These are phyloP conservation scores for Cyclura pinguis DNA, from an alignment of 2,797 vertebrate species.

Conservation along the genomic window DNA sequence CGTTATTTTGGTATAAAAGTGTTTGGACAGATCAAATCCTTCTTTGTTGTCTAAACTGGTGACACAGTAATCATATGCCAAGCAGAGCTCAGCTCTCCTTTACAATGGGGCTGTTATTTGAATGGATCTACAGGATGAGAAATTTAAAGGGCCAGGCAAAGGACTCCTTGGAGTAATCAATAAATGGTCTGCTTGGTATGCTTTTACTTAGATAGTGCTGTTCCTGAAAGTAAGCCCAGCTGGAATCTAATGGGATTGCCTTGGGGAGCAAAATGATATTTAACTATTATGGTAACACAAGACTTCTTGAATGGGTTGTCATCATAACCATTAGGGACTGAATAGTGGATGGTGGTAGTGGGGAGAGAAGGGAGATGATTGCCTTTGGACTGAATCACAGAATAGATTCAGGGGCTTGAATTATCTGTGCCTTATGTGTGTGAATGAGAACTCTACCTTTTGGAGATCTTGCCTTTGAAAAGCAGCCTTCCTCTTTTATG, in stretches of 20 bases:
- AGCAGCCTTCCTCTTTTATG: background rate
- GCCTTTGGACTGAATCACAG: background rate
- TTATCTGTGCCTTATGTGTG: background rate
- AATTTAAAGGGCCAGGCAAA: background rate
- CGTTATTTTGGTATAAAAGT: background rate
- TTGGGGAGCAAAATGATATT: background rate
- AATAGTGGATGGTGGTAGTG: background rate
- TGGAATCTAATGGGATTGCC: slow-evolving; percentile 1
- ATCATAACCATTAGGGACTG: background rate
- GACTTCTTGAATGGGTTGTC: slow-evolving; percentile 4
- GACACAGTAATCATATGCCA: slow-evolving; percentile 4
- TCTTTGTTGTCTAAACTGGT: slow-evolving; percentile 26
- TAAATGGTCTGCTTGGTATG: background rate
- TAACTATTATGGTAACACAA: background rate
- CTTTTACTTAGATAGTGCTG: slow-evolving; percentile 17
- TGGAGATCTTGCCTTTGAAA: background rate
- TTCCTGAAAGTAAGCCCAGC: slow-evolving; percentile 22
- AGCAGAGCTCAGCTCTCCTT: background rate
- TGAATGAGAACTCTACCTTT: background rate
- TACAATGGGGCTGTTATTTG: slow-evolving; percentile 11
- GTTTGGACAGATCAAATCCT: background rate
- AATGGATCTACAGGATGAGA: background rate
- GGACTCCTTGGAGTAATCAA: background rate
- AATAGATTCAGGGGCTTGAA: background rate
- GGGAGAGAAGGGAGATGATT: background rate